A percentile compares a stretch with the other conserved stretches of the same genome.
Evolutionary conservation across 2,888 invertebrate species (phyloP).

Genomic region (Lasioglossum zephyrum): DNA sequence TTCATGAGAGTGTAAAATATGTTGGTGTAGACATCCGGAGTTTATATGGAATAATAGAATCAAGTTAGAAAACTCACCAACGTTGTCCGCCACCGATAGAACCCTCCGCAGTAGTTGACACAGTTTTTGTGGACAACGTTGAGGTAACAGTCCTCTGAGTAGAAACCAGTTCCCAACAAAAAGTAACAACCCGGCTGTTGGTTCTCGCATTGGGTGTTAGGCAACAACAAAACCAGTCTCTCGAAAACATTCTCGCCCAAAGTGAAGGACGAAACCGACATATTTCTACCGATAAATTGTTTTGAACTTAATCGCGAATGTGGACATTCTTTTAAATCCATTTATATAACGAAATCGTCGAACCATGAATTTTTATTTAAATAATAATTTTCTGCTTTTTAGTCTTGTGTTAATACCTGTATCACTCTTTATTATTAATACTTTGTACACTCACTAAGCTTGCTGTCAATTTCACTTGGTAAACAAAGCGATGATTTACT

Average conservation of each 20-base stretch:
- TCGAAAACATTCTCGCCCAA: constrained; percentile 38
- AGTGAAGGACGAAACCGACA: constrained; percentile 55
- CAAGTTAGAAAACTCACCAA: background rate
- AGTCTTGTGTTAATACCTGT: too few relatives aligned
- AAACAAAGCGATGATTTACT: too few relatives aligned
- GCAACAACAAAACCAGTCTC: constrained; percentile 48
- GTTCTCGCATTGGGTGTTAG: constrained; percentile 21
- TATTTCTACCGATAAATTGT: constrained; percentile 42
- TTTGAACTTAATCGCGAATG: background rate
- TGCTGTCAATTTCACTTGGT: too few relatives aligned
- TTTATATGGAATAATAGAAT: background rate
- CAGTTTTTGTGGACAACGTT: constrained; percentile 42
- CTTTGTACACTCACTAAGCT: too few relatives aligned
- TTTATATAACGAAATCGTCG: too few relatives aligned
- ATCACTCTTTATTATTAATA: too few relatives aligned
- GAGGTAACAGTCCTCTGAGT: constrained; percentile 12
- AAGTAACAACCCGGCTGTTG: constrained; percentile 28
- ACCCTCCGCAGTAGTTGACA: constrained; percentile 49
- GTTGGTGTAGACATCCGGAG: background rate
- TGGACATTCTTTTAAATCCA: too few relatives aligned
- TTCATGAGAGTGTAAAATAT: background rate
- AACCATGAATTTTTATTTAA: too few relatives aligned
- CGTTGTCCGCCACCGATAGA: background rate
- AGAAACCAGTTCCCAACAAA: constrained; percentile 44
- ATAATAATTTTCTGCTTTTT: too few relatives aligned